Evolutionary conservation across 2,888 invertebrate species (phyloP).

Genomic region (Spilosoma lubricipeda): DNA sequence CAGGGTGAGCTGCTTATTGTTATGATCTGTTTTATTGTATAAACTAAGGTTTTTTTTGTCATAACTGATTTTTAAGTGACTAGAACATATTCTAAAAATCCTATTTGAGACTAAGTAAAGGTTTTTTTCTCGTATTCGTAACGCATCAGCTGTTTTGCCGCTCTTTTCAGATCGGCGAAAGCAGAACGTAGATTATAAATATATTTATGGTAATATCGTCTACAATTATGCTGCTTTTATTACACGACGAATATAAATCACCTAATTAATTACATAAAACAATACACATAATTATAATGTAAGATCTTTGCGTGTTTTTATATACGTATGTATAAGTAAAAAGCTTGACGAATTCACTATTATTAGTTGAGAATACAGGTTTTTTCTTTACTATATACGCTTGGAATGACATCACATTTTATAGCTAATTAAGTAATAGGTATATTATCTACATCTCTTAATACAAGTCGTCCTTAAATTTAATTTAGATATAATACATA

Average conservation of each 20-base stretch:
- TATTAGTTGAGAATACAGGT: not conserved
- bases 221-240: slow-evolving; percentile 17
- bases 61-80: not conserved
- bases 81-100: not conserved
- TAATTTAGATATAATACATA: not conserved
- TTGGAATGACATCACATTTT: slow-evolving; percentile 1
- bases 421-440: not conserved
- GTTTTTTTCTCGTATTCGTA: not conserved
- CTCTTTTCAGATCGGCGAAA: slow-evolving; percentile 25
- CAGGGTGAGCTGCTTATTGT: slow-evolving; percentile 52
- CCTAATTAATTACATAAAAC: slow-evolving; percentile 24
- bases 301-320: slow-evolving; percentile 6
- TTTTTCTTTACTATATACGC: not conserved
- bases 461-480: not conserved
- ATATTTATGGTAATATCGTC: slow-evolving; percentile 16
- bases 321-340: not conserved
- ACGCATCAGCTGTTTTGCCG: slow-evolving; percentile 27
- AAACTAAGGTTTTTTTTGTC: not conserved
- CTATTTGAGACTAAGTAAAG: not conserved
- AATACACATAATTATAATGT: slow-evolving; percentile 7
- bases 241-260: slow-evolving; percentile 20
- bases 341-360: not conserved
- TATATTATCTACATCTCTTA: not conserved
- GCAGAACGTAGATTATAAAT: slow-evolving; percentile 19
- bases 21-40: slow-evolving; percentile 5